Conservation (phyloP, 2,113 vertebrate species). For the Trematomus loennbergii region DNA sequence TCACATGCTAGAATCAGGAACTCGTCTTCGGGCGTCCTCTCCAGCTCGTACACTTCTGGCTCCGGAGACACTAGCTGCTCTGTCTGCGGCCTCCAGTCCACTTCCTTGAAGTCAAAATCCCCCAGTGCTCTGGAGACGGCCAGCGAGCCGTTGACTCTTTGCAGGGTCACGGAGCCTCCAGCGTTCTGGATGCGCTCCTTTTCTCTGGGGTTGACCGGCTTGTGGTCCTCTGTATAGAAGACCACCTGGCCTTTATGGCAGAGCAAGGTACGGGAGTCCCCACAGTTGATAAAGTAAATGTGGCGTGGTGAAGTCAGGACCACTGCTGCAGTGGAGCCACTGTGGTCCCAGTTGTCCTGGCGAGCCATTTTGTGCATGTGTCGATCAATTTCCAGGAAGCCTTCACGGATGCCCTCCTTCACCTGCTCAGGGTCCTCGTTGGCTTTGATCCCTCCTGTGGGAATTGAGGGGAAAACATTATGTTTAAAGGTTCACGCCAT, state of each 20-base stretch:
- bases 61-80: slow-evolving; percentile 88
- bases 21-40: slow-evolving; percentile 81
- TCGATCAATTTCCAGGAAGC: slow-evolving; percentile 83
- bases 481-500: neutral
- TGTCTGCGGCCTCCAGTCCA: slow-evolving; percentile 82
- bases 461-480: slow-evolving; percentile 5
- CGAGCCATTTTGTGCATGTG: slow-evolving; percentile 83
- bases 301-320: slow-evolving; percentile 82
- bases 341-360: slow-evolving; percentile 81
- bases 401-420: slow-evolving; percentile 79
- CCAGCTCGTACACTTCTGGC: slow-evolving; percentile 86
- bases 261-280: slow-evolving; percentile 87
- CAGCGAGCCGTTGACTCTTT: slow-evolving; percentile 87
- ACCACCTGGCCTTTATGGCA: slow-evolving; percentile 79
- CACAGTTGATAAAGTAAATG: slow-evolving; percentile 88
- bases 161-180: slow-evolving; percentile 84
- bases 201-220: slow-evolving; percentile 85
- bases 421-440: slow-evolving; percentile 78
- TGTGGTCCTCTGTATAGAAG: slow-evolving; percentile 89
- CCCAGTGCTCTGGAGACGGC: slow-evolving; percentile 87
- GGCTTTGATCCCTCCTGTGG: slow-evolving; percentile 72
- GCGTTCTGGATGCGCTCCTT: slow-evolving; percentile 87
- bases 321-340: slow-evolving; percentile 83
- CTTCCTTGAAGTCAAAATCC: slow-evolving; percentile 88
- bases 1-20: slow-evolving; percentile 88